These are phyloP conservation scores for Epinephelus moara DNA, from an alignment of 2,113 vertebrate genomes.

Conservation along the genomic window DNA sequence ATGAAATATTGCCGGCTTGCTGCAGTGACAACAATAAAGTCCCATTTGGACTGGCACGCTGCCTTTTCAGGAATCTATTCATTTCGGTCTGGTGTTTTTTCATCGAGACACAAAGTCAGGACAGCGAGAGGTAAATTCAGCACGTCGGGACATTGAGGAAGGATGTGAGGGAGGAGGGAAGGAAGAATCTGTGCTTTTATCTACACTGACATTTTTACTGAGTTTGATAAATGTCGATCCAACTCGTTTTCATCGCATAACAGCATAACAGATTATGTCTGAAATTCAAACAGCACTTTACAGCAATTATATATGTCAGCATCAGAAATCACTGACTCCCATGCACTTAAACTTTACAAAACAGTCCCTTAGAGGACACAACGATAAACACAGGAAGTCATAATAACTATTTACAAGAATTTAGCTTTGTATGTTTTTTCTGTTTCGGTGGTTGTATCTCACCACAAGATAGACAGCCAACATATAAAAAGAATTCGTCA, in stretches of 20 bases:
- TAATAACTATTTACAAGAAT: constrained; percentile 8
- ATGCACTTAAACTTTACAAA: background rate
- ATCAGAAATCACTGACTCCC: background rate
- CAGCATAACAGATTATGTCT: background rate
- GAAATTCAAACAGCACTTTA: background rate
- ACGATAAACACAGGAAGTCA: background rate
- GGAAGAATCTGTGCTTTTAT: background rate
- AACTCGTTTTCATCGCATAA: background rate
- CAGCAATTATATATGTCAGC: background rate
- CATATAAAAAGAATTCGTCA: constrained; percentile 7
- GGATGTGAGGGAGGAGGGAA: background rate
- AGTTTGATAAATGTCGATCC: background rate
- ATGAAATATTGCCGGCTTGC: constrained; percentile 62
- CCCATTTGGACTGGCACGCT: constrained; percentile 11
- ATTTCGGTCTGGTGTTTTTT: constrained; percentile 2
- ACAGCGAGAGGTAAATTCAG: constrained; percentile 21
- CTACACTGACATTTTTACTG: background rate
- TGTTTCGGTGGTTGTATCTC: background rate
- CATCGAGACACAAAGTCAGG: constrained; percentile 13
- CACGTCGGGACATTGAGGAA: background rate
- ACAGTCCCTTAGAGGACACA: background rate
- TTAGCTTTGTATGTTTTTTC: background rate
- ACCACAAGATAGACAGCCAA: background rate
- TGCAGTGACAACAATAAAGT: constrained; percentile 51
- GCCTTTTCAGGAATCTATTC: constrained; percentile 53